Conservation (phyloP, 2,797 vertebrate species). For the Halcyon smyrnensis region DNA sequence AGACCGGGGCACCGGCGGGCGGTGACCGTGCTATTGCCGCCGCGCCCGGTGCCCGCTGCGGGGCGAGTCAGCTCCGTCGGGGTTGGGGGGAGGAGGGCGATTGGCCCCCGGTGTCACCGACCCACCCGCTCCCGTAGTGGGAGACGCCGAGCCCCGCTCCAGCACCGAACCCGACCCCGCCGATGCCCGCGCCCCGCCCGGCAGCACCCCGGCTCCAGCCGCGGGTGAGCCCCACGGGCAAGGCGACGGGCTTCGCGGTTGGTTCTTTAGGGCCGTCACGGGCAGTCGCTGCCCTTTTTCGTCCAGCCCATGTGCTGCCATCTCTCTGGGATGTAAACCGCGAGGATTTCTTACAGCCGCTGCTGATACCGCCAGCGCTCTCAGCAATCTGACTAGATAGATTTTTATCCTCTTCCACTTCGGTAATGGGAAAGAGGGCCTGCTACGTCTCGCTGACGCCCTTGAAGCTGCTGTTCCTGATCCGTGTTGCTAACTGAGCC, state of each 20-base stretch:
- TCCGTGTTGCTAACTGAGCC: neutral
- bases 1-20: neutral
- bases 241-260: neutral
- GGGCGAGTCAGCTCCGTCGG: neutral
- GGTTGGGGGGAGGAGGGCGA: too few species aligned
- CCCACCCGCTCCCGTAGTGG: neutral
- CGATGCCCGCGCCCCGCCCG: neutral
- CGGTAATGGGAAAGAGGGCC: neutral
- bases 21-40: neutral
- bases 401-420: neutral
- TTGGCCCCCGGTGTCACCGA: neutral
- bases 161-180: too few species aligned
- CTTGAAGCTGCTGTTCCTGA: neutral
- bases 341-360: neutral
- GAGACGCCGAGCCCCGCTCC: too few species aligned
- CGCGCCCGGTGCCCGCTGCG: neutral
- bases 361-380: neutral
- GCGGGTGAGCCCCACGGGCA: neutral
- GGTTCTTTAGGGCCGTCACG: neutral
- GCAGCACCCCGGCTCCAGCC: neutral
- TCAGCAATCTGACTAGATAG: fast-evolving
- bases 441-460: neutral
- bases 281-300: neutral
- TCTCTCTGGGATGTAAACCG: neutral
- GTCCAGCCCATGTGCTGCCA: too few species aligned